These are phyloP conservation scores for Musca vetustissima DNA, from an alignment of 1,140 invertebrate genomes.

Conservation along the genomic window DNA sequence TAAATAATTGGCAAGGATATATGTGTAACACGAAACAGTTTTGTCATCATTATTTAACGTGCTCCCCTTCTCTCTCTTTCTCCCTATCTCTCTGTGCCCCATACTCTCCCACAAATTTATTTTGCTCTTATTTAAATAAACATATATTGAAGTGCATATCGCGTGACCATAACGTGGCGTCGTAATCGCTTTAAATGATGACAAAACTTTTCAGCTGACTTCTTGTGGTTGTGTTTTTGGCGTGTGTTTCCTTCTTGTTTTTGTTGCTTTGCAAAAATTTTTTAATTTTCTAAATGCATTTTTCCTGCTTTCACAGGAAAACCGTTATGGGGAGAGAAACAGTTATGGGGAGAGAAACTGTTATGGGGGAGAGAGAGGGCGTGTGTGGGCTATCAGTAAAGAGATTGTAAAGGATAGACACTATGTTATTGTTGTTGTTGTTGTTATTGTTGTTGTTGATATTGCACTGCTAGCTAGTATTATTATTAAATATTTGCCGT, in stretches of 20 bases:
- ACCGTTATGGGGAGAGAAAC: not conserved
- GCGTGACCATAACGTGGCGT: not conserved
- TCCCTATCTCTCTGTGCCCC: too few species aligned
- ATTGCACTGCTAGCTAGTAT: too few species aligned
- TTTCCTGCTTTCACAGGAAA: not conserved
- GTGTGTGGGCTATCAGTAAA: too few species aligned
- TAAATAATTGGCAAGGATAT: not conserved
- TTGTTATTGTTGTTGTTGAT: too few species aligned
- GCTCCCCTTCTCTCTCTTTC: too few species aligned
- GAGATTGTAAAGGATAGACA: not conserved
- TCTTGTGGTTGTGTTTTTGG: not conserved
- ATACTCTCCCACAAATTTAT: too few species aligned
- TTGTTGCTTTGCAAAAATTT: constrained; percentile 19
- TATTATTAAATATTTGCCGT: too few species aligned
- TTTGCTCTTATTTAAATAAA: not conserved
- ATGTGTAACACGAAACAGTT: not conserved
- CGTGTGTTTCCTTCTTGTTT: not conserved
- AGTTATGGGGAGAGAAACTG: not conserved
- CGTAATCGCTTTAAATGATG: constrained; percentile 16
- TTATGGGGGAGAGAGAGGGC: not conserved
- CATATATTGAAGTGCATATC: constrained; percentile 17
- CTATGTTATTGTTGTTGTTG: too few species aligned
- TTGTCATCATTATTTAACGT: not conserved
- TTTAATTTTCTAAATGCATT: constrained; percentile 34
- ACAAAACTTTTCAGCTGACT: constrained; percentile 11